Evolutionary conservation across 2,797 vertebrate species (phyloP).

Genomic region (Protonibea diacanthus): DNA sequence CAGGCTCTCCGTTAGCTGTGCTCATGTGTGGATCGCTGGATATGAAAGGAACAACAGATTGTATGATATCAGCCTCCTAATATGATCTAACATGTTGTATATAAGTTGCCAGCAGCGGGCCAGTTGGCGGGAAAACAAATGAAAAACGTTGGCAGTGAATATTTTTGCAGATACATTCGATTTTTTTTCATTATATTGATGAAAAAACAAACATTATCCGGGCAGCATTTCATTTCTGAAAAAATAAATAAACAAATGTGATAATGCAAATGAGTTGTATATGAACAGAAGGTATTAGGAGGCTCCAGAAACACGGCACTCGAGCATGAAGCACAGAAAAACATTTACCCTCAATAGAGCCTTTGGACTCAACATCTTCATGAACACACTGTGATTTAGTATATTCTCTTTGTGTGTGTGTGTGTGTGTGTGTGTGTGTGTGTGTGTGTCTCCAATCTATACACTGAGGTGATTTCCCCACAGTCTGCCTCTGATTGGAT

Average conservation of each 20-base stretch:
- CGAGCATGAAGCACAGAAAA: not conserved
- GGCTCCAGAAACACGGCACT: slow-evolving; percentile 5
- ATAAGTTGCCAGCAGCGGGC: too few relatives aligned
- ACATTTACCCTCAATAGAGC: not conserved
- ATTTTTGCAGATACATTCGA: not conserved
- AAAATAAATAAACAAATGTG: not conserved
- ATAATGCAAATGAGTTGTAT: slow-evolving; percentile 8
- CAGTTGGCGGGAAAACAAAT: not conserved
- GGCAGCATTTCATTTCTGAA: not conserved
- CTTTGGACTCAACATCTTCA: not conserved
- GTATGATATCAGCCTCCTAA: not conserved
- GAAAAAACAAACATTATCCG: not conserved
- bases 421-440: slow-evolving; percentile 33
- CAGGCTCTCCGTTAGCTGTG: not conserved
- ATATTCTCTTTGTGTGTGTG: slow-evolving; percentile 17
- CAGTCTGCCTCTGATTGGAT: slow-evolving; percentile 72
- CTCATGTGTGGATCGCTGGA: not conserved
- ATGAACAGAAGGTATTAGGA: slow-evolving; percentile 9
- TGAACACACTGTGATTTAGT: slow-evolving; percentile 9
- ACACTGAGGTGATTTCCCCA: slow-evolving; percentile 70
- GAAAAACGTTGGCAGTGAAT: not conserved
- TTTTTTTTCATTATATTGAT: slow-evolving; percentile 2
- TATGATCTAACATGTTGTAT: too few relatives aligned
- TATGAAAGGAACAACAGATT: not conserved
- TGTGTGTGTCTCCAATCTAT: slow-evolving; percentile 32